phyloP scores from a whole-genome alignment of 2,113 vertebrate species.

The Columbina picui region DNA sequence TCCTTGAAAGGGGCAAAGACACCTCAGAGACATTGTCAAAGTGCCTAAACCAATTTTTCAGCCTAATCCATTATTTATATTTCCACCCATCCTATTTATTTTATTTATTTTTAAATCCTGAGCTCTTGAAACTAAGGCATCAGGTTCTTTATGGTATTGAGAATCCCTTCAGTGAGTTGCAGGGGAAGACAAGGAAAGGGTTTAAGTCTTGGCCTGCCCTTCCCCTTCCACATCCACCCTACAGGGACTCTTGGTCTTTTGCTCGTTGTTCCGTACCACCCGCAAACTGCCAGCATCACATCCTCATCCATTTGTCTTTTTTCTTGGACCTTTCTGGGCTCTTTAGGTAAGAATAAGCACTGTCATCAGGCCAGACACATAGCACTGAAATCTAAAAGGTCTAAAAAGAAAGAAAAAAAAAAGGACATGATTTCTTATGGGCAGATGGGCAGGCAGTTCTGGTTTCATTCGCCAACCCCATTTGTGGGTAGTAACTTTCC shows the following conservation, averaged over 20 bases:
- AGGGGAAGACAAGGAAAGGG: background rate
- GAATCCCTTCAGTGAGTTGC: background rate
- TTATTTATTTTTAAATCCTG: background rate
- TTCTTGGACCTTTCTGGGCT: background rate
- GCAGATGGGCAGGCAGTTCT: background rate
- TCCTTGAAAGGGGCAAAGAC: slow-evolving; percentile 27
- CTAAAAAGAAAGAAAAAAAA: background rate
- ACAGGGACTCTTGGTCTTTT: background rate
- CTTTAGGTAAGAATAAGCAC: background rate
- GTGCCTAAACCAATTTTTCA: slow-evolving; percentile 25
- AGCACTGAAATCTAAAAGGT: background rate
- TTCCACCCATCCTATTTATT: background rate
- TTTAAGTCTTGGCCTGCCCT: background rate
- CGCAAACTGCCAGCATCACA: background rate
- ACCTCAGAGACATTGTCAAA: slow-evolving; percentile 6
- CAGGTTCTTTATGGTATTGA: background rate
- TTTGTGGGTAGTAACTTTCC: background rate
- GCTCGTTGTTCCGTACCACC: background rate
- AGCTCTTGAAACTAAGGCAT: background rate
- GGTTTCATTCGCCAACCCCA: background rate
- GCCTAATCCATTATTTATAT: slow-evolving; percentile 16
- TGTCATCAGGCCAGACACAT: background rate
- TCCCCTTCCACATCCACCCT: background rate
- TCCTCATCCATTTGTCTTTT: background rate
- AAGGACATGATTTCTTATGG: background rate